Percentiles rank a stretch among this genome's conserved stretches.
These are phyloP conservation scores for Trichopria drosophilae DNA, from an alignment of 2,888 invertebrate species.

Conservation along the genomic window DNA sequence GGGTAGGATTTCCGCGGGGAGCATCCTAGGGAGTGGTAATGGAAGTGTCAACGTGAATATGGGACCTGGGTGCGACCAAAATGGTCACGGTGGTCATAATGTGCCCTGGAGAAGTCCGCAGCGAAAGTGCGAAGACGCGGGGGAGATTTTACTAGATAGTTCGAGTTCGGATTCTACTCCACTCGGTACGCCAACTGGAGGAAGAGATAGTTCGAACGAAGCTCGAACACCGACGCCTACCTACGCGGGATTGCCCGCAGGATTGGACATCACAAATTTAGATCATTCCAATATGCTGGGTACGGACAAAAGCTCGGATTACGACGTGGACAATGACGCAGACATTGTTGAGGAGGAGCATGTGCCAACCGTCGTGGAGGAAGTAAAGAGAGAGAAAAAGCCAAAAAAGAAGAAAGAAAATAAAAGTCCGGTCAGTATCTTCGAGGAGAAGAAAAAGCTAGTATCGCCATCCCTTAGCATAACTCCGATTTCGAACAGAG, in stretches of 20 bases:
- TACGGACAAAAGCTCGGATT: constrained; percentile 63
- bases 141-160: constrained; percentile 65
- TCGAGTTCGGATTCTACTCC: constrained; percentile 67
- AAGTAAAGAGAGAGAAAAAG: no score
- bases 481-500: constrained; percentile 62
- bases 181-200: constrained; percentile 61
- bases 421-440: constrained; percentile 60
- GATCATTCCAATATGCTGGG: constrained; percentile 65
- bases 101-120: constrained; percentile 65
- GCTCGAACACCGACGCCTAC: constrained; percentile 61
- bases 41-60: constrained; percentile 69
- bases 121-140: constrained; percentile 60
- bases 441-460: constrained; percentile 64
- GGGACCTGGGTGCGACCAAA: constrained; percentile 65
- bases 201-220: constrained; percentile 59
- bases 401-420: no score
- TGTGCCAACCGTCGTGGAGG: constrained; percentile 61
- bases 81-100: constrained; percentile 49
- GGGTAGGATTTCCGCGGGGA: constrained; percentile 63
- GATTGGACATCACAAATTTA: constrained; percentile 66
- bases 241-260: constrained; percentile 42
- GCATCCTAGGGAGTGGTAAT: constrained; percentile 61
- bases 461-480: constrained; percentile 67
- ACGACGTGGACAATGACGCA: constrained; percentile 62
- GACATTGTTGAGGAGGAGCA: constrained; percentile 62